Base-by-base conservation (phyloP, 37 sponge, comb jelly and placozoan species). In the Spongia lamella region DNA sequence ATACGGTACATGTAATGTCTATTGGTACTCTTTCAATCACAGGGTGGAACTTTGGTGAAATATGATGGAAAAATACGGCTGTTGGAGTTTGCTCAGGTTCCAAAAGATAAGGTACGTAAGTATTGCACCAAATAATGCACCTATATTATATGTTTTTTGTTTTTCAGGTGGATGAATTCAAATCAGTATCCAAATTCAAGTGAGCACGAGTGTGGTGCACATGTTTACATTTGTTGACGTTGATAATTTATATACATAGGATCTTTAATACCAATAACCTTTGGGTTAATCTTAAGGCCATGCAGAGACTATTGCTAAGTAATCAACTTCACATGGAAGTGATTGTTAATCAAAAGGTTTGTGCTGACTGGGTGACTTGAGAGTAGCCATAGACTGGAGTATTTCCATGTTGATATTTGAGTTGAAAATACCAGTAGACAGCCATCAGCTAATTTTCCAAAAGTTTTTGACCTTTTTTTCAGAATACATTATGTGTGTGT, bases 211-310 rank as follows among this genome's bases (percentile, higher is more conserved):
- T n/a, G n/a, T 73, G 7, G 11, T 51, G 34, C 26, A 25, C 54
- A 34, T 67, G 20, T 43, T 27, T 25, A 29, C 11, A 38, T 67
- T 17, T 67, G 19, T 1, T 67, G 17, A 36, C 26, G 34, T 35
- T 26, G n/a, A 35, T 63, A 60, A 22, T 16, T 72, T 72, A 17
- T 24, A 39, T 33, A 9, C 21, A 17, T 35, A 85, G 79, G 75
- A 86, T 97, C 5, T 97, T 97, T 88, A 97, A 97, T 76, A 97
- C 98, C 0, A 97, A 97, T 51, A 97, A 97, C 68, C 56, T 97
- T 33, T 97, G 98, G 98, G 84, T 76, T 11, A 80, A 68, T 54
- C 72, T 97, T 65, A 62, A 25, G 7, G 86, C 92, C 40, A 82
- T 97, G 40, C 74, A 91, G 36, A 66, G 91, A 49, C 65, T 90